Percentiles rank a stretch among this genome's conserved stretches.
phyloP scores from a whole-genome alignment of 2,113 vertebrate species.

The Amphilophus citrinellus region DNA sequence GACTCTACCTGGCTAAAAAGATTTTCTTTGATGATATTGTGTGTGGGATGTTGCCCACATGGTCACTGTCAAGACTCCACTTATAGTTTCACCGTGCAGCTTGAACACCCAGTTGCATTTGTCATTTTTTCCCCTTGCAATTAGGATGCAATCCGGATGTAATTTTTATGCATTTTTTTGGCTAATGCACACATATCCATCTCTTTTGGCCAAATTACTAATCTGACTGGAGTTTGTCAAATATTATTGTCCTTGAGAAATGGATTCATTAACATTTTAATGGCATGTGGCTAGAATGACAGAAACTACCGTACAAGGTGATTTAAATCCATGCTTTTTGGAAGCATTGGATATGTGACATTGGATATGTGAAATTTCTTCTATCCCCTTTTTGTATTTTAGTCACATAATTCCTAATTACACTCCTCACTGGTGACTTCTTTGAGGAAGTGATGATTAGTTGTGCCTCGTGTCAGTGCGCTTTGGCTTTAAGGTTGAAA shows the following conservation, averaged over 20 bases:
- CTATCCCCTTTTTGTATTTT: constrained; percentile 17
- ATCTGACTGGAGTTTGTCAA: not conserved
- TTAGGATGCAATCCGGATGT: not conserved
- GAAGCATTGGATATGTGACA: not conserved
- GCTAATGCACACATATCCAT: not conserved
- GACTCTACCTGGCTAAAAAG: no score
- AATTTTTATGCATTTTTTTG: not conserved
- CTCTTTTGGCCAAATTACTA: not conserved
- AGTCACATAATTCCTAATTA: constrained; percentile 16
- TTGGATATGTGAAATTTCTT: not conserved
- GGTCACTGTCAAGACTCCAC: no score
- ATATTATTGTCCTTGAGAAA: not conserved
- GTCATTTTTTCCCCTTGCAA: not conserved
- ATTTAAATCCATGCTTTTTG: not conserved
- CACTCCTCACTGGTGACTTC: constrained; percentile 21
- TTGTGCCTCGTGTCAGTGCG: not conserved
- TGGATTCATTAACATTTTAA: not conserved
- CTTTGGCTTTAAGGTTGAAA: constrained; percentile 29
- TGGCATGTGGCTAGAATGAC: not conserved
- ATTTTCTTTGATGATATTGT: no score
- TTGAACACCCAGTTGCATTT: no score
- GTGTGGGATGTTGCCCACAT: no score
- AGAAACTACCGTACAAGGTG: not conserved
- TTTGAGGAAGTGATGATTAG: constrained; percentile 34
- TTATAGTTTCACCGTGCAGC: no score